Percentiles rank a stretch among this genome's conserved stretches.
Evolutionary conservation across 2,113 vertebrate species (phyloP).

Genomic region (mouse (Mus musculus)): GRCm39 chrX:88666001-88666500

Average conservation of each 20-base stretch:
- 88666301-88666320: neutral
- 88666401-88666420: neutral
- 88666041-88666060: neutral
- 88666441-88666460: neutral
- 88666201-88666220: neutral
- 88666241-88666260: neutral
- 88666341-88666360: neutral
- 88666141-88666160: neutral
- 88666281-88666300: neutral
- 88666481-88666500: neutral
- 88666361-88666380: neutral
- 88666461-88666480: too few species aligned
- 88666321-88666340: too few species aligned
- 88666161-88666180: neutral
- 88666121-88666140: neutral
- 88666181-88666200: neutral
- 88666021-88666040: neutral
- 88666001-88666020: neutral
- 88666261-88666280: neutral
- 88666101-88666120: neutral
- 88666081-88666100: neutral
- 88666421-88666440: neutral
- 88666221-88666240: neutral
- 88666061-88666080: neutral
- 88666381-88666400: neutral